A percentile compares a stretch with the other conserved stretches of the same genome.
Evolutionary conservation across 2,113 vertebrate species (phyloP).

Genomic region (Pavo muticus): DNA sequence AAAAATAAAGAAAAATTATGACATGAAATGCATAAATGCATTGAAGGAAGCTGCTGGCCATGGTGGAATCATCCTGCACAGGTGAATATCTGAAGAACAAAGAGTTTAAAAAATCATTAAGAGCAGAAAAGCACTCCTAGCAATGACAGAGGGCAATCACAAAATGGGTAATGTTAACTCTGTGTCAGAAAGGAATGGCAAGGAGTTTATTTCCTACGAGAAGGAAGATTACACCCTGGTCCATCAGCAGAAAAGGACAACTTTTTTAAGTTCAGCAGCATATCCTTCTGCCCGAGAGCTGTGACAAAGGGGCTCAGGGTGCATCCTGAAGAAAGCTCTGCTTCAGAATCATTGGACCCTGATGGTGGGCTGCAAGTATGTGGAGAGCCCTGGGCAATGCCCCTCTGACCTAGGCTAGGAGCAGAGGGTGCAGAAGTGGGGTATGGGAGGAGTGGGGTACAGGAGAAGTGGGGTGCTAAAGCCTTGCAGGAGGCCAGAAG

Average conservation of each 20-base stretch:
- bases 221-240: background rate
- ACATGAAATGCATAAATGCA: background rate
- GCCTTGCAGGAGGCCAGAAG: background rate
- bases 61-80: background rate
- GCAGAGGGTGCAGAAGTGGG: background rate
- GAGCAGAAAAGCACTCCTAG: background rate
- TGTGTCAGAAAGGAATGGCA: background rate
- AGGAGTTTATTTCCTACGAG: background rate
- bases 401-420: background rate
- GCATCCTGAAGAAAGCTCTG: background rate
- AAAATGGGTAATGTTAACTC: background rate
- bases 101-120: background rate
- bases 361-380: rapidly evolving
- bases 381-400: rapidly evolving
- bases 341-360: background rate
- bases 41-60: background rate
- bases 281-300: background rate
- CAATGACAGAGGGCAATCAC: background rate
- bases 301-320: background rate
- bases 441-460: background rate
- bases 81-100: background rate
- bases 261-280: background rate
- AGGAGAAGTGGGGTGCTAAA: background rate
- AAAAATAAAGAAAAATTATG: background rate
- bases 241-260: background rate